Conservation (phyloP, 2,797 vertebrate species). For the Hozukius guyotensis region DNA sequence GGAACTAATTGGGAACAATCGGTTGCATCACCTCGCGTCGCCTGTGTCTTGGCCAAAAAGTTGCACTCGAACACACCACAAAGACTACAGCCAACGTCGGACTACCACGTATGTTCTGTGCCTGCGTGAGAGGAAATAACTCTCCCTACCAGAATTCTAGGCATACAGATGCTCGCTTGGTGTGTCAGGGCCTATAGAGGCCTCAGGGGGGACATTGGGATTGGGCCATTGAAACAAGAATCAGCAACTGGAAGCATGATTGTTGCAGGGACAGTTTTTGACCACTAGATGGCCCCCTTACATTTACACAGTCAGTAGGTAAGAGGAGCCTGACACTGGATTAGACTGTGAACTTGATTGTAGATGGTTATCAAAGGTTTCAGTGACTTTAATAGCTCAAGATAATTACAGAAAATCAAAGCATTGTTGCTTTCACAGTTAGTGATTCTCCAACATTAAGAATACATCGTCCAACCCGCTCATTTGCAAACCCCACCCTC, state of each 20-base stretch:
- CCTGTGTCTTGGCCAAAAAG: too few species aligned
- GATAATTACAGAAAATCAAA: background rate
- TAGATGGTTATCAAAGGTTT: background rate
- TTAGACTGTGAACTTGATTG: background rate
- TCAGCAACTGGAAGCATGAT: background rate
- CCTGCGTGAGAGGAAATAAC: too few species aligned
- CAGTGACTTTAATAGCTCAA: background rate
- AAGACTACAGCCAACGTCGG: too few species aligned
- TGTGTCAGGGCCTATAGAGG: too few species aligned
- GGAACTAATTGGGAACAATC: too few species aligned
- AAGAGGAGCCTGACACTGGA: background rate
- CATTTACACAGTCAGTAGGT: background rate
- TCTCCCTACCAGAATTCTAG: fast-evolving
- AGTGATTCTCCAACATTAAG: background rate
- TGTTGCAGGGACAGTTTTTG: constrained; percentile 9
- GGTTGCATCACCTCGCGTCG: too few species aligned
- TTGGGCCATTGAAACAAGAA: background rate
- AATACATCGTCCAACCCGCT: background rate
- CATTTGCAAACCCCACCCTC: background rate
- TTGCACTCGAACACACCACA: too few species aligned
- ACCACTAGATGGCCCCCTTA: constrained; percentile 51
- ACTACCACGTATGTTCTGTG: too few species aligned
- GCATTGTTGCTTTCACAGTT: background rate
- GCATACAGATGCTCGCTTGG: too few species aligned
- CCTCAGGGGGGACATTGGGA: too few species aligned